Percentiles rank a stretch among this genome's conserved stretches.
Evolutionary conservation across 2,888 invertebrate species (phyloP).

Genomic region (Lobophora halterata): DNA sequence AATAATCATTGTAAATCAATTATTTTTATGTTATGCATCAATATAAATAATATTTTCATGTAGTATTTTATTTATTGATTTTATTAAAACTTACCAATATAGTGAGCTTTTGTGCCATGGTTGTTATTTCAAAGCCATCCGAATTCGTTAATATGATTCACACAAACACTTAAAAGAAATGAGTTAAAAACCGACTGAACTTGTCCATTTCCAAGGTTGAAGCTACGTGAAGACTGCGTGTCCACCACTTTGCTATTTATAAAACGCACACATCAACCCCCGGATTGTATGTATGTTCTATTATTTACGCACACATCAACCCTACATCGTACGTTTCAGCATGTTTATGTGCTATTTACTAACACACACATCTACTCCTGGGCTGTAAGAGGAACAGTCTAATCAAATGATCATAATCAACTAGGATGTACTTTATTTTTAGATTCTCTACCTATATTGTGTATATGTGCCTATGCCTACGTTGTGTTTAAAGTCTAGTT

Average conservation of each 20-base stretch:
- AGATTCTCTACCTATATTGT: constrained; percentile 13
- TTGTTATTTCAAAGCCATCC: constrained; percentile 40
- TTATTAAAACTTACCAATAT: constrained; percentile 50
- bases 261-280: constrained; percentile 63
- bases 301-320: too few relatives aligned
- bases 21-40: too few relatives aligned
- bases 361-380: constrained; percentile 60
- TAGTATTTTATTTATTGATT: not conserved
- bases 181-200: constrained; percentile 35
- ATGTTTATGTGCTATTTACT: constrained; percentile 78
- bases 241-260: constrained; percentile 71
- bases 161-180: constrained; percentile 37
- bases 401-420: constrained; percentile 22
- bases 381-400: constrained; percentile 23
- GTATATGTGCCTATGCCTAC: constrained; percentile 23
- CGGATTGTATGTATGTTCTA: constrained; percentile 29
- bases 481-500: too few relatives aligned
- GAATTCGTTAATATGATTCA: constrained; percentile 17
- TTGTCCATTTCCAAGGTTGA: constrained; percentile 74
- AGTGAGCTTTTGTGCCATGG: constrained; percentile 58
- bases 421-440: constrained; percentile 24
- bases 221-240: constrained; percentile 58
- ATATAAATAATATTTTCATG: too few relatives aligned
- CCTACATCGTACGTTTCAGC: too few relatives aligned
- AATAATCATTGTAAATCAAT: too few relatives aligned